Evolutionary conservation across 2,113 vertebrate genomes (phyloP), one percentile per base, ranked within the genome.

Genomic region (Peucedramus taeniatus): DNA sequence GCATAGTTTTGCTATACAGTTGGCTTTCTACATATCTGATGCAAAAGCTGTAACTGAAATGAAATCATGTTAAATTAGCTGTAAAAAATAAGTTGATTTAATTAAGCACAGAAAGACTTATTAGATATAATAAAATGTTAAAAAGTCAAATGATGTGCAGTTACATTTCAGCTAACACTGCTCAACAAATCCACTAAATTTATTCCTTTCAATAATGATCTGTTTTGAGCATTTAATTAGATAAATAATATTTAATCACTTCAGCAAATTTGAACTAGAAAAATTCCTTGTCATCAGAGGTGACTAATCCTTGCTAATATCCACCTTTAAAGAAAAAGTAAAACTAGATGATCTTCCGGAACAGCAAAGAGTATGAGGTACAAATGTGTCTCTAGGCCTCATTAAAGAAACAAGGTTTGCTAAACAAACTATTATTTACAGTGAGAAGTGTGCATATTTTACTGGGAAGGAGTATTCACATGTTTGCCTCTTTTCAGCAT

Each of bases 211-310:
- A 98, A 98, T 98, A 98, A 98, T 98, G 97, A 98, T 98, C 97
- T 98, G 98, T 98, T 98, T 98, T 98, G 98, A 98, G 96, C 98
- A 95, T 98, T 98, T 98, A 98, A 98, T 98, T 98, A 98, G 98
- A 98, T 98, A 98, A 98, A 98, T 98, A 98, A 98, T 98, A 98
- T 98, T 98, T 98, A 98, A 98, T 98, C 98, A 98, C 96, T 98
- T 98, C 97, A 97, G 97, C 95, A 98, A 97, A 98, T 98, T 97
- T 97, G 97, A 98, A 97, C 97, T 97, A 96, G 96, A 97, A 98
- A 97, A 97, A 96, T 98, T 98, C 83, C 93, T 97, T 98, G 97
- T 97, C 97, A 97, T 96, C 92, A 93, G 95, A 96, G 97, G 98
- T 98, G 98, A 97, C 95, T 98, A 85, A 91, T 47, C 92, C 96